These are phyloP conservation scores for Ochotona curzoniae DNA, from an alignment of 2,113 vertebrate species.

Conservation along the genomic window DNA sequence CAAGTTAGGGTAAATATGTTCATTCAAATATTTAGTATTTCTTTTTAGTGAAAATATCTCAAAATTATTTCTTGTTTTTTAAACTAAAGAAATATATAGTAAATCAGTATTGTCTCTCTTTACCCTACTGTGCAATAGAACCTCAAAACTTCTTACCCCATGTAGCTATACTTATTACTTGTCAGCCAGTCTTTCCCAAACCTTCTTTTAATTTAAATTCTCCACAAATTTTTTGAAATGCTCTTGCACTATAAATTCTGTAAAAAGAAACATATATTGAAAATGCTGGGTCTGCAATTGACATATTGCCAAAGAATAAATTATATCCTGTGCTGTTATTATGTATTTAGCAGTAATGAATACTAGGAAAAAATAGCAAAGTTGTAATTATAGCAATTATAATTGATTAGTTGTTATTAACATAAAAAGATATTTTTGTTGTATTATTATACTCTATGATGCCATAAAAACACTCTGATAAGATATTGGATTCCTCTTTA, in stretches of 20 bases:
- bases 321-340: conserved; percentile 68
- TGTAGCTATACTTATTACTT: no score
- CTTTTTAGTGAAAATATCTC: no score
- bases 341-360: conserved; percentile 70
- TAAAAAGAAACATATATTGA: conserved; percentile 49
- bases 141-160: no score
- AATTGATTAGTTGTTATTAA: conserved; percentile 67
- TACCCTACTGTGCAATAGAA: no score
- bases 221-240: no score
- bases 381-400: conserved; percentile 73
- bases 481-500: conserved; percentile 45
- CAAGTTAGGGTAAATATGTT: no score
- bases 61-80: no score
- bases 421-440: conserved; percentile 62
- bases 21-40: no score
- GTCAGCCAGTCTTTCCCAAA: no score
- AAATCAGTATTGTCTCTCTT: no score
- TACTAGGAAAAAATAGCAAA: conserved; percentile 64
- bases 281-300: conserved; percentile 59
- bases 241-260: background rate
- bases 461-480: conserved; percentile 29
- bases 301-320: conserved; percentile 70
- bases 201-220: no score
- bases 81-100: no score
- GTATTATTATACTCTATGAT: conserved; percentile 36